A percentile compares a stretch with the other conserved stretches of the same genome.
phyloP scores from a whole-genome alignment of 2,888 invertebrate genomes.

The Drosophila demipolita region DNA sequence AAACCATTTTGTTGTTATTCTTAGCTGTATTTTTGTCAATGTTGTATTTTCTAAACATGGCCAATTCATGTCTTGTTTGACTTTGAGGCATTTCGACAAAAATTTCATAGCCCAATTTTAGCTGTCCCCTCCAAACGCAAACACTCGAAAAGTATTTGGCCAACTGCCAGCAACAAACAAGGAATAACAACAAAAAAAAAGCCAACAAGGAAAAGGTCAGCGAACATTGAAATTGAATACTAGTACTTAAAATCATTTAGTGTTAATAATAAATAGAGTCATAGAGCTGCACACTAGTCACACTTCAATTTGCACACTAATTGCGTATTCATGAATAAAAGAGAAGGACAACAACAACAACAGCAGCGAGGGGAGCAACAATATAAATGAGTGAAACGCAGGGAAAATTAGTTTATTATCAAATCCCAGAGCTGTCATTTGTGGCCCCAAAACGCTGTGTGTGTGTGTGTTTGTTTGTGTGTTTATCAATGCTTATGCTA shows the following conservation, averaged over 20 bases:
- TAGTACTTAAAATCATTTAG: conserved; percentile 65
- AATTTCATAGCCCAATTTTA: conserved; percentile 47
- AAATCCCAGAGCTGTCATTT: conserved; percentile 79
- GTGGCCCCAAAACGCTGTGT: conserved; percentile 43
- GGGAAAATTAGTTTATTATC: conserved; percentile 73
- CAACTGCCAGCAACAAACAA: conserved; percentile 30
- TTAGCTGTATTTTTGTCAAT: background rate
- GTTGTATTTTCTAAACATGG: conserved; percentile 44
- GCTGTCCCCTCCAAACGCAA: background rate
- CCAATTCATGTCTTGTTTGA: conserved; percentile 62
- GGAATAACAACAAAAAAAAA: conserved; percentile 3
- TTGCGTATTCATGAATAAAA: conserved; percentile 79
- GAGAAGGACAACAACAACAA: conserved; percentile 29
- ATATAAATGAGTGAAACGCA: conserved; percentile 26
- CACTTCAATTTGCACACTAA: conserved; percentile 78
- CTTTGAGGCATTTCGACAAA: conserved; percentile 57
- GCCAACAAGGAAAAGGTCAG: conserved; percentile 2
- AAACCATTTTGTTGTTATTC: conserved; percentile 5
- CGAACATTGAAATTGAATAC: conserved; percentile 67
- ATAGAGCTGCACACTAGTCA: conserved; percentile 39
- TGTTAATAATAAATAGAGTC: conserved; percentile 73
- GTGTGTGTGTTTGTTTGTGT: conserved; percentile 22
- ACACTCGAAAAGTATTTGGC: conserved; percentile 35
- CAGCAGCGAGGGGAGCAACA: conserved; percentile 7
- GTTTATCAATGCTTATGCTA: conserved; percentile 55